phyloP scores from a whole-genome alignment of 2,113 vertebrate species.

The Stercorarius parasiticus region DNA sequence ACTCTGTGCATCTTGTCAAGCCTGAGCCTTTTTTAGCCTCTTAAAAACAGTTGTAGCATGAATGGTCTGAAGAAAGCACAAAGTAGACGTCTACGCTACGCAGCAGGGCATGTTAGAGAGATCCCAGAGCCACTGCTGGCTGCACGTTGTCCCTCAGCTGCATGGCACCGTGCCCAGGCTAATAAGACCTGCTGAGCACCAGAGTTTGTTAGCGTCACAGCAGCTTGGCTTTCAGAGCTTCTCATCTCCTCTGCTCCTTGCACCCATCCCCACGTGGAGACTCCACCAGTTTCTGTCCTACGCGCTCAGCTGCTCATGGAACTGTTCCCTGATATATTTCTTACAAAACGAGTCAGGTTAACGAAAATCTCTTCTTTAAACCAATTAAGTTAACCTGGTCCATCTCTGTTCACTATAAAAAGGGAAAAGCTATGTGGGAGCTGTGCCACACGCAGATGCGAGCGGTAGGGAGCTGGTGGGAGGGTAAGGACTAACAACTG shows the following conservation, averaged over 20 bases:
- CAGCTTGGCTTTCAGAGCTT: not conserved
- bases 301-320: not conserved
- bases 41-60: not conserved
- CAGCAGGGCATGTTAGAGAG: not conserved
- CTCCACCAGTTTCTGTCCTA: not conserved
- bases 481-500: not conserved
- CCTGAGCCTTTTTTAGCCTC: not conserved
- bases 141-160: conserved; percentile 20
- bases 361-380: not conserved
- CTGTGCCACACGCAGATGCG: not conserved
- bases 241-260: not conserved
- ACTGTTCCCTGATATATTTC: not conserved
- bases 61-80: conserved; percentile 2
- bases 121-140: not conserved
- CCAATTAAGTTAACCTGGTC: not conserved
- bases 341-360: not conserved
- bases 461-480: not conserved
- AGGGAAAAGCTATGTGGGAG: not conserved
- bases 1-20: not conserved
- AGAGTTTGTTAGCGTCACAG: not conserved
- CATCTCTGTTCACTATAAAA: not conserved
- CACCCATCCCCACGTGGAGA: not conserved
- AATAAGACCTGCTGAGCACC: not conserved
- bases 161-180: conserved; percentile 27
- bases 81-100: not conserved